Conservation (phyloP, 2,113 vertebrate species). For the Poeciliopsis turrubarensis region DNA sequence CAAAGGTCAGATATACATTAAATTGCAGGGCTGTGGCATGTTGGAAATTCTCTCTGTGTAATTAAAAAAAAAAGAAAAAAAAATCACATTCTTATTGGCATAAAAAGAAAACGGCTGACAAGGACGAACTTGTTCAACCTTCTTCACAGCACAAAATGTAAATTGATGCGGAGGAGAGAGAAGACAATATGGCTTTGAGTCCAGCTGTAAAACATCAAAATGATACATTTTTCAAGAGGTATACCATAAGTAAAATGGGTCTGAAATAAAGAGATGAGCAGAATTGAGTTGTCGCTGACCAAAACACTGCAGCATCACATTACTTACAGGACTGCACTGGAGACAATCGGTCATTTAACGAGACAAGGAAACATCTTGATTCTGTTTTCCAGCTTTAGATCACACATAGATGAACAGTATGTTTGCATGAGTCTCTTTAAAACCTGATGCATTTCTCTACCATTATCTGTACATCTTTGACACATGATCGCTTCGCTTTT, state of each 20-base stretch:
- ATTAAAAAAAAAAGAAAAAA: too few species aligned
- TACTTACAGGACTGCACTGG: background rate
- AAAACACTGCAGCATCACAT: background rate
- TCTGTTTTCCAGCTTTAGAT: background rate
- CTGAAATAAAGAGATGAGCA: constrained; percentile 8
- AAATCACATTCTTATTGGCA: background rate
- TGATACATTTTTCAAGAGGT: background rate
- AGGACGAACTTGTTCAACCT: constrained; percentile 5
- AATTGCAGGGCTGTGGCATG: too few species aligned
- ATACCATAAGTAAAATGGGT: constrained; percentile 5
- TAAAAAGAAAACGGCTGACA: background rate
- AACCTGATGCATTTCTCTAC: background rate
- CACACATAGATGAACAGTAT: background rate
- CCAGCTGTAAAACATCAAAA: constrained; percentile 36
- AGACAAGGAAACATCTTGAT: background rate
- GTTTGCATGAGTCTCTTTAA: background rate
- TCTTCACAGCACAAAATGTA: constrained; percentile 13
- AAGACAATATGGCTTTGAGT: constrained; percentile 14
- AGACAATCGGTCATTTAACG: background rate
- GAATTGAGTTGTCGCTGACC: background rate
- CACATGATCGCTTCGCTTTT: background rate
- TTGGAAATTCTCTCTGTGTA: too few species aligned
- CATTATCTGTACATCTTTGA: background rate
- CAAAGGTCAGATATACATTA: too few species aligned
- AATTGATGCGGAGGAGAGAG: constrained; percentile 22